Evolutionary conservation across 2,113 vertebrate genomes (phyloP).

Genomic region (Eurystomus gularis): DNA sequence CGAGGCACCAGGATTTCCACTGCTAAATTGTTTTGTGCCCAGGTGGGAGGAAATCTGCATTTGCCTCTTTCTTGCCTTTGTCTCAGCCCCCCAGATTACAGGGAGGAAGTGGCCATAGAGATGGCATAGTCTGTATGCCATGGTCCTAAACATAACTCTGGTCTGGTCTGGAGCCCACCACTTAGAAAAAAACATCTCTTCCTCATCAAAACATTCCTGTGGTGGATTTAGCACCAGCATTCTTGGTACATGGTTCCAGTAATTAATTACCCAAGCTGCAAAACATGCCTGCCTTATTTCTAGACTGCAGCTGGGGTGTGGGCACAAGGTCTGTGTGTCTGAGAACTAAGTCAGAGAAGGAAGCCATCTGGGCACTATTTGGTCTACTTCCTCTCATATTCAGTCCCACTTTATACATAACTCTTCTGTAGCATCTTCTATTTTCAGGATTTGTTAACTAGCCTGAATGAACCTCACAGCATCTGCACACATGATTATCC

Average conservation of each 20-base stretch:
- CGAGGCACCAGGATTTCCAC: background rate
- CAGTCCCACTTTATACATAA: background rate
- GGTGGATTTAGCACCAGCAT: slow-evolving; percentile 17
- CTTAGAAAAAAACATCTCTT: slow-evolving; percentile 9
- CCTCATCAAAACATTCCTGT: slow-evolving; percentile 42
- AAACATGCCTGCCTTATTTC: slow-evolving; percentile 13
- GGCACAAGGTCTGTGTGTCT: background rate
- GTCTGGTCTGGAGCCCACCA: slow-evolving; percentile 16
- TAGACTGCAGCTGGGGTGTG: background rate
- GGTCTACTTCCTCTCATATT: background rate
- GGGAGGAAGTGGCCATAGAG: background rate
- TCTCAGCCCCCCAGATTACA: background rate
- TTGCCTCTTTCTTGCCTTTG: background rate
- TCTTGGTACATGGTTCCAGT: slow-evolving; percentile 12
- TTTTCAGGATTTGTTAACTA: background rate
- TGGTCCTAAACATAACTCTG: background rate
- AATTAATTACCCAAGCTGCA: background rate
- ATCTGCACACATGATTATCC: background rate
- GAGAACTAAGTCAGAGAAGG: background rate
- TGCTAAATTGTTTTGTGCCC: background rate
- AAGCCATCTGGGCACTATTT: background rate
- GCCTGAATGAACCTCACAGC: background rate
- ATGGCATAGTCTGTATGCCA: background rate
- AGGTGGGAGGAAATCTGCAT: background rate
- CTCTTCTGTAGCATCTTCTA: background rate